Percentiles rank a stretch among this genome's conserved stretches.
Evolutionary conservation across 2,888 invertebrate genomes (phyloP).

Genomic region (Creontiades dilutus): DNA sequence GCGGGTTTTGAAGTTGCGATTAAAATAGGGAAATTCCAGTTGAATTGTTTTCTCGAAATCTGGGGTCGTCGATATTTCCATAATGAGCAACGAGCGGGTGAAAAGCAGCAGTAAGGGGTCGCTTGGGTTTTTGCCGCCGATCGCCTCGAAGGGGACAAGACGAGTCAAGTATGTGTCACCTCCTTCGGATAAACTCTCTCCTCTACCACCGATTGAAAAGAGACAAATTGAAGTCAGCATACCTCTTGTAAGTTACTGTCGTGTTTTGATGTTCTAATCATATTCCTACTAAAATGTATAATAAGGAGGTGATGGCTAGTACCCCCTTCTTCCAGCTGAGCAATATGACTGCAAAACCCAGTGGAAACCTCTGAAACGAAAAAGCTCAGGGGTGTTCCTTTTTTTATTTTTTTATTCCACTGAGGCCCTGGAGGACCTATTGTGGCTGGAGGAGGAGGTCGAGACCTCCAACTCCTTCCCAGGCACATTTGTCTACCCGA

Average conservation of each 20-base stretch:
- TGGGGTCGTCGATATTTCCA: not conserved
- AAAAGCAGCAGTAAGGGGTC: not conserved
- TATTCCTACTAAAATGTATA: too few species aligned
- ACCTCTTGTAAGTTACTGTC: slow-evolving; percentile 40
- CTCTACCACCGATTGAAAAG: slow-evolving; percentile 30
- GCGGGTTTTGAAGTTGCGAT: slow-evolving; percentile 11
- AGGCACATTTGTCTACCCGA: too few species aligned
- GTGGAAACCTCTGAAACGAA: too few species aligned
- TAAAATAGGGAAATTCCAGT: slow-evolving; percentile 12
- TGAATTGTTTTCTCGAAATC: slow-evolving; percentile 19
- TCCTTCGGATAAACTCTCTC: not conserved
- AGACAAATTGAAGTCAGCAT: slow-evolving; percentile 22
- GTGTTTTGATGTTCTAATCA: too few species aligned
- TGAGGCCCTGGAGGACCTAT: too few species aligned
- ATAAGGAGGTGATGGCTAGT: too few species aligned
- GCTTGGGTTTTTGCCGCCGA: not conserved
- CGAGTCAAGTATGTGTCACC: slow-evolving; percentile 13
- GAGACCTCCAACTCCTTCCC: too few species aligned
- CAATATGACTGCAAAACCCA: too few species aligned
- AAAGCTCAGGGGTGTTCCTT: too few species aligned
- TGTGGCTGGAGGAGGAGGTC: too few species aligned
- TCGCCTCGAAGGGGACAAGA: not conserved
- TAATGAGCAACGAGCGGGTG: not conserved
- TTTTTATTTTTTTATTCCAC: too few species aligned
- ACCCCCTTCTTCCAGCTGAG: too few species aligned